phyloP scores from a whole-genome alignment of 2,113 vertebrate species.

The Notothenia coriiceps region DNA sequence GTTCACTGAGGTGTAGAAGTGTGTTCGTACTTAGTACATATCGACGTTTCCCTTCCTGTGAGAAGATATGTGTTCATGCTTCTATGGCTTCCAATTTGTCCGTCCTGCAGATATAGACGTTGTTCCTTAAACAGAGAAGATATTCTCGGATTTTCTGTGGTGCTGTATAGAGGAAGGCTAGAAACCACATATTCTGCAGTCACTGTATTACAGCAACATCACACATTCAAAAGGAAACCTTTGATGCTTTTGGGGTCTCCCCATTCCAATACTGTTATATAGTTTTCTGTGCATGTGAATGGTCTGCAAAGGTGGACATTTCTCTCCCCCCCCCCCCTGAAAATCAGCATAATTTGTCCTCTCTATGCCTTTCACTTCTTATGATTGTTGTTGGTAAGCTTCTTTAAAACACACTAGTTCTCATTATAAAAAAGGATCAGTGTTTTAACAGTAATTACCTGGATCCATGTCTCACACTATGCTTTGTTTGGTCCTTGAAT shows the following conservation, averaged over 20 bases:
- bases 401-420: not conserved
- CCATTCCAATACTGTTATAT: no score
- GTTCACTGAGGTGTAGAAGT: not conserved
- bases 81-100: not conserved
- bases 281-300: no score
- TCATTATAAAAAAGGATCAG: not conserved
- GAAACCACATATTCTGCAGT: no score
- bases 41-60: not conserved
- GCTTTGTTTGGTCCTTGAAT: not conserved
- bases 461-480: not conserved
- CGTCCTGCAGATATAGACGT: not conserved
- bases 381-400: not conserved
- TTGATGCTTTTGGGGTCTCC: no score
- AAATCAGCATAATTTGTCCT: no score
- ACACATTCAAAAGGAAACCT: no score
- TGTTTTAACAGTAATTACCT: not conserved
- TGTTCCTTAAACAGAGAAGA: not conserved
- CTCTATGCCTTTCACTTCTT: not conserved
- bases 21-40: not conserved
- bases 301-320: no score
- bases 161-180: no score
- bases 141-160: not conserved
- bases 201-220: no score
- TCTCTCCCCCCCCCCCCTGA: no score
- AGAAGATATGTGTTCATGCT: not conserved